Conservation (phyloP, 2,888 invertebrate species). For the Eurois occulta region DNA sequence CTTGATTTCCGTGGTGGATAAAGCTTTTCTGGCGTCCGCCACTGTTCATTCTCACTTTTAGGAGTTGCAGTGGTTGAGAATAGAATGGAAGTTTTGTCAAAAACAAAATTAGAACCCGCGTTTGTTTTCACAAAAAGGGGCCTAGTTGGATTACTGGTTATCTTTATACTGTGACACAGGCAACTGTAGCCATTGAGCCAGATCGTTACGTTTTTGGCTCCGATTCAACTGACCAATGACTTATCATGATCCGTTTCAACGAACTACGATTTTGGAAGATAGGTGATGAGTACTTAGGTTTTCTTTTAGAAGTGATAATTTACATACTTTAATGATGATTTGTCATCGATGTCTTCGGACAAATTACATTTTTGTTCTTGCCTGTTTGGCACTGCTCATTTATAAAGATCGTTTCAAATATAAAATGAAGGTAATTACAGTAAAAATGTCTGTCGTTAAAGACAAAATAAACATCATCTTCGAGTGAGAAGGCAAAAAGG, state of each 20-base stretch:
- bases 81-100: too few relatives aligned
- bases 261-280: constrained; percentile 34
- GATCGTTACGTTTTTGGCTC: constrained; percentile 70
- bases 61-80: not conserved
- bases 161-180: not conserved
- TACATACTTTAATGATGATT: constrained; percentile 10
- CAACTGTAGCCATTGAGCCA: constrained; percentile 52
- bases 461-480: not conserved
- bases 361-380: constrained; percentile 1
- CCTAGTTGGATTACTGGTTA: not conserved
- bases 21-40: too few relatives aligned
- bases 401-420: not conserved
- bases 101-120: too few relatives aligned
- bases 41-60: not conserved
- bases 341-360: constrained; percentile 13
- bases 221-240: constrained; percentile 74
- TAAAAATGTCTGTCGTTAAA: not conserved
- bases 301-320: constrained; percentile 4
- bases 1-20: too few relatives aligned
- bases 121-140: too few relatives aligned
- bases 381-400: constrained; percentile 3
- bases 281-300: constrained; percentile 31
- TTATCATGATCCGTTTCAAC: constrained; percentile 65
- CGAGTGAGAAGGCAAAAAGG: too few relatives aligned
- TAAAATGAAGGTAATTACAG: not conserved